A percentile compares a stretch with the other conserved stretches of the same genome.
Conservation (phyloP, 2,113 vertebrate species). For the Phylloscopus trochilus region DNA sequence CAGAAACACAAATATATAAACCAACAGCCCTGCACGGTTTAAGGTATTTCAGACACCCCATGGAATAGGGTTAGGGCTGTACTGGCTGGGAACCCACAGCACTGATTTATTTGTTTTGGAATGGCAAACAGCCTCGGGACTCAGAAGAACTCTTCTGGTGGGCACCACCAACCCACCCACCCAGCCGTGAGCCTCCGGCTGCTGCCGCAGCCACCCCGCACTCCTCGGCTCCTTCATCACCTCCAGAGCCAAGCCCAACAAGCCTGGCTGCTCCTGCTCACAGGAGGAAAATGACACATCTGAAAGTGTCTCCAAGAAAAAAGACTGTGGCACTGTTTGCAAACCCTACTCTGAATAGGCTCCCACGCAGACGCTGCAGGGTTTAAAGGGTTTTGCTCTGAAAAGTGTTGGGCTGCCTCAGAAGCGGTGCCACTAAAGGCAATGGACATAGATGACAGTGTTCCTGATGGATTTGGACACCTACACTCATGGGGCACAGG, state of each 20-base stretch:
- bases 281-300: background rate
- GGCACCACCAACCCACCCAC: background rate
- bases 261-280: rapidly evolving
- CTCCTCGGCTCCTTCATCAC: background rate
- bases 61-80: background rate
- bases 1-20: conserved; percentile 30
- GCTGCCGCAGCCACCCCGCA: background rate
- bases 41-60: conserved; percentile 30
- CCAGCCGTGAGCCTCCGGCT: background rate
- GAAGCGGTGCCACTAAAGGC: background rate
- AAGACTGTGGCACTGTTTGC: background rate
- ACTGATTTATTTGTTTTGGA: background rate
- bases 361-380: rapidly evolving
- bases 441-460: rapidly evolving
- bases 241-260: background rate
- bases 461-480: background rate
- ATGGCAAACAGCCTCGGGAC: background rate
- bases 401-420: background rate
- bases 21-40: background rate
- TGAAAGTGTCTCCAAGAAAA: background rate
- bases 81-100: background rate
- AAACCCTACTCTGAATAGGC: background rate
- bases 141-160: background rate
- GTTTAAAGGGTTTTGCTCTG: background rate
- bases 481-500: background rate